A percentile compares a stretch with the other conserved stretches of the same genome.
phyloP scores from a whole-genome alignment of 2,888 invertebrate genomes.

The Ischnura elegans region DNA sequence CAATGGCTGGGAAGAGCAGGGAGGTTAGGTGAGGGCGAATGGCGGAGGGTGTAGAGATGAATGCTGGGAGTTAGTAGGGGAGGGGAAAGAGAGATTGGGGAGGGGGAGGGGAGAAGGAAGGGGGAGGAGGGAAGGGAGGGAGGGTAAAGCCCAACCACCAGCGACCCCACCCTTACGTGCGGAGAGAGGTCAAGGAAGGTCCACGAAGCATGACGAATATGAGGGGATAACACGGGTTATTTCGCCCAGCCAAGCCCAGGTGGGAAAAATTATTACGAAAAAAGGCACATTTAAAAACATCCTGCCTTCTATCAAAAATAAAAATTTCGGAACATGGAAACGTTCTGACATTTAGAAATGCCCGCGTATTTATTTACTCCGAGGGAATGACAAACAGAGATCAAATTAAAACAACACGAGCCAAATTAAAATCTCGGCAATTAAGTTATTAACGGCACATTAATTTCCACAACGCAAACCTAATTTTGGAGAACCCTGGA shows the following conservation, averaged over 20 bases:
- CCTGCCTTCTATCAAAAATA: background rate
- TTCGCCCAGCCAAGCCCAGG: background rate
- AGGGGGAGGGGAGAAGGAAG: background rate
- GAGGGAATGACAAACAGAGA: background rate
- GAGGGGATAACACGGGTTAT: background rate
- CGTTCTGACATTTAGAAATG: conserved; percentile 19
- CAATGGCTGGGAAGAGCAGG: too few species aligned
- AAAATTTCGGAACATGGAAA: background rate
- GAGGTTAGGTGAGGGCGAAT: background rate
- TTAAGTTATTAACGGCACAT: conserved; percentile 32
- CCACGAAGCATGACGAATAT: background rate
- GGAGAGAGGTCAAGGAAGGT: background rate
- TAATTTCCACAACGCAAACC: conserved; percentile 21
- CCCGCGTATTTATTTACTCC: background rate
- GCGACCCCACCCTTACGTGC: background rate
- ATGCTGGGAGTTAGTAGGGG: background rate
- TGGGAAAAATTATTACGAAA: background rate
- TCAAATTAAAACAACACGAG: conserved; percentile 41
- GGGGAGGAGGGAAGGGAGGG: background rate
- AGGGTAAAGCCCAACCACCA: background rate
- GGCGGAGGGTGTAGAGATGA: background rate
- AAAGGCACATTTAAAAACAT: background rate
- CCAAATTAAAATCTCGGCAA: conserved; percentile 14
- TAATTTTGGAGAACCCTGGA: background rate
- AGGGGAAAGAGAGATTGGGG: background rate